These are phyloP conservation scores for Meta bourneti DNA, from an alignment of 2,888 invertebrate species.

Conservation along the genomic window DNA sequence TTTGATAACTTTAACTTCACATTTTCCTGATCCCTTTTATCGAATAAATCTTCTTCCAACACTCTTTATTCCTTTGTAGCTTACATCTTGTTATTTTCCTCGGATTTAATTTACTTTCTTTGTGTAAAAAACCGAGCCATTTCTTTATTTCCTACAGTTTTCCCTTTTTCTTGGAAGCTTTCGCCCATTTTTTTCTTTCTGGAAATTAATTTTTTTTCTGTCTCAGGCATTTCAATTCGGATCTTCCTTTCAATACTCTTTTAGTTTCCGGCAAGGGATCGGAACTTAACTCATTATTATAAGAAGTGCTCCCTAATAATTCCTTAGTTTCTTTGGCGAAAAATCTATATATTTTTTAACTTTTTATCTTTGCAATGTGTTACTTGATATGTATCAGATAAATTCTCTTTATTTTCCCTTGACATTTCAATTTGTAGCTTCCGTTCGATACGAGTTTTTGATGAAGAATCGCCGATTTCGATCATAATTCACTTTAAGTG, in stretches of 20 bases:
- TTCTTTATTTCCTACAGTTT: background rate
- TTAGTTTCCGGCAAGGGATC: background rate
- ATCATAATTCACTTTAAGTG: too few species aligned
- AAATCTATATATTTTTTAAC: background rate
- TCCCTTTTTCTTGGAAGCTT: background rate
- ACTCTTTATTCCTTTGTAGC: background rate
- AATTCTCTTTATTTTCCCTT: background rate
- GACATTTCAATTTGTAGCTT: background rate
- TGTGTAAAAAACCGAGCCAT: background rate
- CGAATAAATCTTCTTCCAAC: constrained; percentile 20
- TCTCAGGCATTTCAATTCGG: background rate
- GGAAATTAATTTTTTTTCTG: background rate
- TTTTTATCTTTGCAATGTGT: background rate
- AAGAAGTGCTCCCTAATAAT: background rate
- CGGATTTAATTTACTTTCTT: background rate
- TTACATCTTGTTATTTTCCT: constrained; percentile 14
- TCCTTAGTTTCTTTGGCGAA: background rate
- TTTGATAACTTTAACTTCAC: background rate
- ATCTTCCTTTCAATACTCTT: background rate
- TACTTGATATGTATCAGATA: background rate
- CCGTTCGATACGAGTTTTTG: background rate
- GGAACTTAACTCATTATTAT: constrained; percentile 1
- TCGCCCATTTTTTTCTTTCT: background rate
- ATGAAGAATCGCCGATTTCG: too few species aligned
- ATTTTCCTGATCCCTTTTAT: background rate